These are phyloP conservation scores for Yponomeuta plumbellus DNA, from an alignment of 2,888 invertebrate species.

Conservation along the genomic window DNA sequence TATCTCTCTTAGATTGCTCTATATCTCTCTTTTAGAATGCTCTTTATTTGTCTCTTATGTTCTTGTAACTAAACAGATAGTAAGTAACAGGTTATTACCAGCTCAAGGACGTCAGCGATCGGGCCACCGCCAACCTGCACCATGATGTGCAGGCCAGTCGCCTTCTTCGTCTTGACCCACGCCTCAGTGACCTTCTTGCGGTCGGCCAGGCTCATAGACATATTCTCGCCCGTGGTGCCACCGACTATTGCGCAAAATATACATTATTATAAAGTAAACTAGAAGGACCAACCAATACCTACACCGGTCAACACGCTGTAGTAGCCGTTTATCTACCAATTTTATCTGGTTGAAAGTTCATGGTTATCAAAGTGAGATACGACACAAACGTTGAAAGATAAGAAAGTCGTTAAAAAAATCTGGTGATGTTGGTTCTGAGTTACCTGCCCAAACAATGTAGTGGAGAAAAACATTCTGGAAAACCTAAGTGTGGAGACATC, in stretches of 20 bases:
- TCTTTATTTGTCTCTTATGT: too few relatives aligned
- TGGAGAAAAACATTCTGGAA: too few relatives aligned
- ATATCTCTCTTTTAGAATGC: too few relatives aligned
- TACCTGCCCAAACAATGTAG: too few relatives aligned
- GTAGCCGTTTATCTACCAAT: too few relatives aligned
- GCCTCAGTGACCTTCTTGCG: conserved; percentile 82
- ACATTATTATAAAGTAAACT: background rate
- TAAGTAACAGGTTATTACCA: conserved; percentile 59
- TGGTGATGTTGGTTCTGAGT: too few relatives aligned
- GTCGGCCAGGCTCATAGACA: conserved; percentile 81
- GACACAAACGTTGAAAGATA: background rate
- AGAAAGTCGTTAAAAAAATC: background rate
- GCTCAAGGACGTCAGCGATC: conserved; percentile 81
- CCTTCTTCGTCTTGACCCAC: conserved; percentile 79
- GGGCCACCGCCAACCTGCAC: conserved; percentile 86
- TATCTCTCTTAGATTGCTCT: too few relatives aligned
- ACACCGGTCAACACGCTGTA: too few relatives aligned
- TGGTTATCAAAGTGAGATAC: too few relatives aligned
- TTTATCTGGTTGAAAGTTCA: too few relatives aligned
- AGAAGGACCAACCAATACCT: background rate
- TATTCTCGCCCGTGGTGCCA: conserved; percentile 89
- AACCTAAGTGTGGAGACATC: too few relatives aligned
- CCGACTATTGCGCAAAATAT: conserved; percentile 75
- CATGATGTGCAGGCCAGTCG: conserved; percentile 80
- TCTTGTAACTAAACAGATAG: too few relatives aligned